Evolutionary conservation across 1,140 invertebrate species (phyloP).

Genomic region (Dinothrombium tinctorium): DNA sequence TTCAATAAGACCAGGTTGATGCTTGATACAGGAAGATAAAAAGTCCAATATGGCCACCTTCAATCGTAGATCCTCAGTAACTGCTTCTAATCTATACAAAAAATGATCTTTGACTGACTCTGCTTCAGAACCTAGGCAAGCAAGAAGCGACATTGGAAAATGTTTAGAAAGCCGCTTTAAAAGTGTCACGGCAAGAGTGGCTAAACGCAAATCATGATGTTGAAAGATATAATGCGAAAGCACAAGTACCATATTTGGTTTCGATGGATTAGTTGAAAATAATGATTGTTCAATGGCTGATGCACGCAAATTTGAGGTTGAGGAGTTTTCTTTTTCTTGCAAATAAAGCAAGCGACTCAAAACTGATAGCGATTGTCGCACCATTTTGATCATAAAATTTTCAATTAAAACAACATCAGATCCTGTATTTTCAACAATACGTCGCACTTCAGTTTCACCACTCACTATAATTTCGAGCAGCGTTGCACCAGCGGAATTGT

Average conservation of each 20-base stretch:
- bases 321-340: constrained; percentile 8
- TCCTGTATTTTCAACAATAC: constrained; percentile 20
- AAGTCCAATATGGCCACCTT: constrained; percentile 58
- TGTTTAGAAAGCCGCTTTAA: constrained; percentile 43
- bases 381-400: constrained; percentile 20
- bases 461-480: constrained; percentile 22
- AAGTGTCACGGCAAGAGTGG: constrained; percentile 46
- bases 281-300: constrained; percentile 20
- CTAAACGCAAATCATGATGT: constrained; percentile 44
- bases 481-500: constrained; percentile 21
- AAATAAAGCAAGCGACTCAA: constrained; percentile 23
- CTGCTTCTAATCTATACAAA: constrained; percentile 44
- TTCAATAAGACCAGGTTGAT: constrained; percentile 44
- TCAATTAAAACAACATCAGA: constrained; percentile 17
- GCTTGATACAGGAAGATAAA: constrained; percentile 49
- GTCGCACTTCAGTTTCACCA: constrained; percentile 21
- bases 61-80: constrained; percentile 44
- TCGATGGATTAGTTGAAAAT: constrained; percentile 19
- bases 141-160: constrained; percentile 54
- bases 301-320: neutral
- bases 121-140: constrained; percentile 55
- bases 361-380: constrained; percentile 23
- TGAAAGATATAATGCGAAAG: constrained; percentile 57
- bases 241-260: constrained; percentile 36
- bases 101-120: constrained; percentile 54